These are phyloP conservation scores for Heterodera filipjevi DNA, from an alignment of 2,888 invertebrate species.

Conservation along the genomic window DNA sequence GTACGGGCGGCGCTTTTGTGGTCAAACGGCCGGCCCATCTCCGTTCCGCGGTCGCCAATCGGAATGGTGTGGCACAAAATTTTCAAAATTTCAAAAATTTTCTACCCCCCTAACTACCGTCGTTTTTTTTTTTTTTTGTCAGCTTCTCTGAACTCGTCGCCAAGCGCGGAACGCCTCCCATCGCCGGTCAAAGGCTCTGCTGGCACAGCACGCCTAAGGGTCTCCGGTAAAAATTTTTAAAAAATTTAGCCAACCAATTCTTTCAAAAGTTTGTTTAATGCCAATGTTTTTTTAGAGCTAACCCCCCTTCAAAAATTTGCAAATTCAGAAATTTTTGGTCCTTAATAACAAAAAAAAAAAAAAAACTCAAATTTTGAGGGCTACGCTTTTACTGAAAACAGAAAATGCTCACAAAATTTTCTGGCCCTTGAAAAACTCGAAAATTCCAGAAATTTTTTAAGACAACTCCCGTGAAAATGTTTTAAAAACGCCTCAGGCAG, in stretches of 20 bases:
- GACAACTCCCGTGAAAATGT: too few relatives aligned
- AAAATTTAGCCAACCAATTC: neutral
- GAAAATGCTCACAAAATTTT: too few relatives aligned
- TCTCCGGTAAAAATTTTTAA: neutral
- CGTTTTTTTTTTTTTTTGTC: neutral
- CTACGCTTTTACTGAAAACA: too few relatives aligned
- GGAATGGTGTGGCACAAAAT: neutral
- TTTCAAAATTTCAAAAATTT: neutral
- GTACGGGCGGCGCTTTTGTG: constrained; percentile 18
- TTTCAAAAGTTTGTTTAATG: neutral
- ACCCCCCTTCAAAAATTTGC: neutral
- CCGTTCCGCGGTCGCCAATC: constrained; percentile 8
- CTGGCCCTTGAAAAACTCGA: too few relatives aligned
- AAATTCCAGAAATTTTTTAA: too few relatives aligned
- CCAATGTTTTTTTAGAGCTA: neutral
- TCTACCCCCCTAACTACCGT: neutral
- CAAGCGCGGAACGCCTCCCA: neutral
- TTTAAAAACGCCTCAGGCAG: neutral
- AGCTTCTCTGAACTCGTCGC: constrained; percentile 5
- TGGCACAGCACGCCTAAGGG: neutral
- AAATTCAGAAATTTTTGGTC: neutral
- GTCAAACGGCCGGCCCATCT: constrained; percentile 24
- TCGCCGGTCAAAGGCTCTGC: neutral
- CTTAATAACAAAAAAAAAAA: too few relatives aligned
- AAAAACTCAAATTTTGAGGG: too few relatives aligned